These are phyloP conservation scores for Danaus chrysippus DNA, from an alignment of 2,888 invertebrate species.

Conservation along the genomic window DNA sequence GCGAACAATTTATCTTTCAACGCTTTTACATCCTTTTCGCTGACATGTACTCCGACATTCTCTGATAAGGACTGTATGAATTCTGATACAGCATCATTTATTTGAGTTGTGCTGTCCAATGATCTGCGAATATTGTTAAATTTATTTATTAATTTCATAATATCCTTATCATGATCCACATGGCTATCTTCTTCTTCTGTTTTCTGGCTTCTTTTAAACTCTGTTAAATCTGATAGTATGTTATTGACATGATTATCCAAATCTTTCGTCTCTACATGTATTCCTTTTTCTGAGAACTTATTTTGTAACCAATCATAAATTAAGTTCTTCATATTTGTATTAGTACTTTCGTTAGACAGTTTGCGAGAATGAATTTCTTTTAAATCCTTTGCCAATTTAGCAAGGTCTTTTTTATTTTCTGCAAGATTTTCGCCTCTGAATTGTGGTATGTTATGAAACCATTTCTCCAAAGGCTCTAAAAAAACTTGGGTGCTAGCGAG, in stretches of 20 bases:
- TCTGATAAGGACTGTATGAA: conserved; percentile 12
- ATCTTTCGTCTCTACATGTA: conserved; percentile 11
- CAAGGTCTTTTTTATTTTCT: conserved; percentile 8
- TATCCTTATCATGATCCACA: conserved; percentile 3
- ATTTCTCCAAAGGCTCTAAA: conserved; percentile 14
- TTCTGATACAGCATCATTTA: conserved; percentile 14
- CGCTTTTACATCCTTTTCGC: background rate
- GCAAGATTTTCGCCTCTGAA: conserved; percentile 11
- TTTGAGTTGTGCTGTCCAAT: background rate
- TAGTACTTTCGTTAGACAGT: conserved; percentile 8
- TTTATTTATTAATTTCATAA: conserved; percentile 11
- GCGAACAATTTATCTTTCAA: conserved; percentile 8
- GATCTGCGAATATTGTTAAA: conserved; percentile 11
- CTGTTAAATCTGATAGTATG: conserved; percentile 15
- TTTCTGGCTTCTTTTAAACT: conserved; percentile 6
- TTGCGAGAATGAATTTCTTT: conserved; percentile 13
- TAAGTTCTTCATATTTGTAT: conserved; percentile 16
- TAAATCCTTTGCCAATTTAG: conserved; percentile 14
- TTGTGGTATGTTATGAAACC: conserved; percentile 21
- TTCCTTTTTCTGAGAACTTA: conserved; percentile 14
- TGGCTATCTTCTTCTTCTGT: background rate
- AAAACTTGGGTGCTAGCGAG: background rate
- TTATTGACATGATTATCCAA: conserved; percentile 22
- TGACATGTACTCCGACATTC: background rate
- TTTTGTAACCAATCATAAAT: conserved; percentile 19